Evolutionary conservation across 1,140 invertebrate species (phyloP), one percentile per base, ranked within the genome.

Genomic region (Polypedilum pembai): DNA sequence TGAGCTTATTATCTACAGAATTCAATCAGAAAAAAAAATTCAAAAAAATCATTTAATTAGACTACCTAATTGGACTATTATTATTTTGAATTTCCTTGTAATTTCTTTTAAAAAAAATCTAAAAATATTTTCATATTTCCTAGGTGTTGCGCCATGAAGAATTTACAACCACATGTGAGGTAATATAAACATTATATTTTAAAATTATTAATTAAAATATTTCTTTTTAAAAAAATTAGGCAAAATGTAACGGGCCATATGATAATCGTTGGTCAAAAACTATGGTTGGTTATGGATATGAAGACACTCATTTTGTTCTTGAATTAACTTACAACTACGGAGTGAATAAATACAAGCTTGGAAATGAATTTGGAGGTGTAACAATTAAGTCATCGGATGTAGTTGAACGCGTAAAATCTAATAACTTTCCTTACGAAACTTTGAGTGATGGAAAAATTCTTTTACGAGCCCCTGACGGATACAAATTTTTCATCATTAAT

Each of bases 251-350:
- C 3, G 95, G 94, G 63, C 95, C 95, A 17, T 99, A 98, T 85
- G 93, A 94, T 80, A 96, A 96, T 77, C 91, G 93, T 77, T 99
- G 98, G 98, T 98, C 94, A 79, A 99, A 99, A 85, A 98, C 98
- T 0, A 99, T 99, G 97, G 88, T 99, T 73, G 98, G 97, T 10
- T 99, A 98, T 87, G 97, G 97, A 0, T 89, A 92, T 8, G 98
- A 99, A 84, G 92, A 96, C 79, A 87, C 88, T 73, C 93, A 98
- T 83, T 99, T 99, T 88, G 96, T 98, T 4, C 85, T 98, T 41
- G 98, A 99, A 83, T 84, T 99, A 5, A 99, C 96, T 17, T 99
- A 99, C 80, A 99, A 99, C 80, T 99, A 99, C 85, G 94, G 94
- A 20, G 88, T 99, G 20, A 88, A 89, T 77, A 83, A 85, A 75